Percentiles rank a stretch among this genome's conserved stretches.
Evolutionary conservation across 2,113 vertebrate species (phyloP).

Genomic region (Tragelaphus buxtoni): DNA sequence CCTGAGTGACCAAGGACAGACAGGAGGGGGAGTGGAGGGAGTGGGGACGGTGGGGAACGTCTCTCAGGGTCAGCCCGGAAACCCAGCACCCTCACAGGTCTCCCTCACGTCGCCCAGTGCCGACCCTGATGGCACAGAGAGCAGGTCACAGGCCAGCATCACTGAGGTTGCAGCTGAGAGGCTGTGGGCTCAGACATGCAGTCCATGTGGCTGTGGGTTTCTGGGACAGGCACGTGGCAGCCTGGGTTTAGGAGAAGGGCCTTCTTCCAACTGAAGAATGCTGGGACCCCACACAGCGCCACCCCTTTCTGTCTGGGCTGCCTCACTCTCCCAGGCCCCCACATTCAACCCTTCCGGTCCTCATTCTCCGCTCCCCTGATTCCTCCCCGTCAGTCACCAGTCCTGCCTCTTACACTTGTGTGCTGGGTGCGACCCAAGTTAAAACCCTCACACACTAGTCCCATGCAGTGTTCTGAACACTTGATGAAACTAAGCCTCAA

Average conservation of each 20-base stretch:
- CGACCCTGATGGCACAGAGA: not conserved
- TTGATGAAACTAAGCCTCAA: not conserved
- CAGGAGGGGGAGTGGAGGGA: not conserved
- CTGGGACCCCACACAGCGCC: not conserved
- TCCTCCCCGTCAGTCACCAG: not conserved
- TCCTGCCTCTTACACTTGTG: not conserved
- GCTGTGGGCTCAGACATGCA: not conserved
- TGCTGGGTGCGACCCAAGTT: not conserved
- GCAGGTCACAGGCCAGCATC: not conserved
- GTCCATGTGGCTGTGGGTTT: not conserved
- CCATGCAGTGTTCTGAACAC: not conserved
- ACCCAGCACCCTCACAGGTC: not conserved
- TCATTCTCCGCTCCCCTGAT: not conserved
- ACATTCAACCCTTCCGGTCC: not conserved
- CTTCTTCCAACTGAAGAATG: not conserved
- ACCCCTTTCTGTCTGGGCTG: not conserved
- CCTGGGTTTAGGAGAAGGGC: not conserved
- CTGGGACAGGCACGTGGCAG: not conserved
- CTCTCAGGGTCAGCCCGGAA: not conserved
- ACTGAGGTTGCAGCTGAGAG: not conserved
- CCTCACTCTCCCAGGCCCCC: not conserved
- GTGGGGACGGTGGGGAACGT: fast-evolving
- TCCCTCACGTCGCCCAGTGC: not conserved
- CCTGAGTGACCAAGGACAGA: not conserved
- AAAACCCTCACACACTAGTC: not conserved